phyloP scores from a whole-genome alignment of 2,888 invertebrate genomes.

The Ophioninae sp. region DNA sequence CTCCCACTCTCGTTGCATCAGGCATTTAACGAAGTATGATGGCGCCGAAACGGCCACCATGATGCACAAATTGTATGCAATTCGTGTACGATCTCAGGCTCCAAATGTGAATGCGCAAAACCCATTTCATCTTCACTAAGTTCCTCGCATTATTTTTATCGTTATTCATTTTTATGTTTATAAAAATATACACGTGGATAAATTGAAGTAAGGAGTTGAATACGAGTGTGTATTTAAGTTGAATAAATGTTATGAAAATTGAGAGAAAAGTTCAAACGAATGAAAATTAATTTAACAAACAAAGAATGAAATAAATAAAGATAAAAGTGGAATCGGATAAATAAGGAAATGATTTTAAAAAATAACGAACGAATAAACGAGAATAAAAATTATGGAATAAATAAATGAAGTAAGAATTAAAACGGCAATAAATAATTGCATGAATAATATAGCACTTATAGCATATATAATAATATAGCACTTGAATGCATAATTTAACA shows the following conservation, averaged over 20 bases:
- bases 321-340: too few species aligned
- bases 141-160: conserved; percentile 38
- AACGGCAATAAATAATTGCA: too few species aligned
- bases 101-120: conserved; percentile 14
- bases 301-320: background rate
- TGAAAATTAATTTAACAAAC: conserved; percentile 74
- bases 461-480: too few species aligned
- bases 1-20: background rate
- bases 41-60: conserved; percentile 61
- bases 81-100: conserved; percentile 27
- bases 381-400: conserved; percentile 68
- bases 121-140: conserved; percentile 52
- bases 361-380: conserved; percentile 51
- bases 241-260: too few species aligned
- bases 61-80: conserved; percentile 41
- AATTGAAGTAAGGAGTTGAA: background rate
- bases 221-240: background rate
- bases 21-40: conserved; percentile 45
- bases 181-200: conserved; percentile 61
- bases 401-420: conserved; percentile 38
- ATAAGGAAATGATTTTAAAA: too few species aligned
- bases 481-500: too few species aligned
- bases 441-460: too few species aligned
- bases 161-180: conserved; percentile 15
- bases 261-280: conserved; percentile 71